These are phyloP conservation scores for Liopterus haemorrhoidalis DNA, from an alignment of 2,888 invertebrate species.

Conservation along the genomic window DNA sequence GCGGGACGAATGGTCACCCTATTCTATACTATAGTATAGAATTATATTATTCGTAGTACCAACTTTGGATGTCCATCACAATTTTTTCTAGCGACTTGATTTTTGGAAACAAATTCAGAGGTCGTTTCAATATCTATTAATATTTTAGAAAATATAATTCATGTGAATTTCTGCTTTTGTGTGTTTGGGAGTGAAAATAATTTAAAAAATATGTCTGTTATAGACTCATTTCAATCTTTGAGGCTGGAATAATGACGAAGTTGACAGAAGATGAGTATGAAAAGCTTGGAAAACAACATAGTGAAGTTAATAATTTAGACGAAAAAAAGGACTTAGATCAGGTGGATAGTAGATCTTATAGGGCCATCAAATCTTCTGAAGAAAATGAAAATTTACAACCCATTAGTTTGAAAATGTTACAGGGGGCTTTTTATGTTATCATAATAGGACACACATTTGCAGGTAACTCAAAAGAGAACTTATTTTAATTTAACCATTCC, in stretches of 20 bases:
- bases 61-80: too few relatives aligned
- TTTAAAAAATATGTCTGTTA: slow-evolving; percentile 13
- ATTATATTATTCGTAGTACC: too few relatives aligned
- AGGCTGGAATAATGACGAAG: slow-evolving; percentile 69
- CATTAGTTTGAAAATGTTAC: slow-evolving; percentile 63
- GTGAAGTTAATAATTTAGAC: slow-evolving; percentile 44
- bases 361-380: slow-evolving; percentile 36
- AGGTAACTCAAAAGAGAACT: too few relatives aligned
- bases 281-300: slow-evolving; percentile 56
- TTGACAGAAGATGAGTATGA: slow-evolving; percentile 72
- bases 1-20: too few relatives aligned
- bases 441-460: slow-evolving; percentile 58
- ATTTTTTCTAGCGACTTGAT: too few relatives aligned
- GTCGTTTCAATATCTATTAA: too few relatives aligned
- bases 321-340: slow-evolving; percentile 39
- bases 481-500: too few relatives aligned
- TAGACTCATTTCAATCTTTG: slow-evolving; percentile 67
- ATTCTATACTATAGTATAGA: too few relatives aligned
- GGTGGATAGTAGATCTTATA: slow-evolving; percentile 35
- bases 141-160: too few relatives aligned
- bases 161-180: too few relatives aligned
- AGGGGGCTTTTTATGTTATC: slow-evolving; percentile 67
- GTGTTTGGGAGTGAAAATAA: too few relatives aligned
- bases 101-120: too few relatives aligned
- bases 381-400: slow-evolving; percentile 52